Evolutionary conservation across 2,888 invertebrate genomes (phyloP), one percentile per base, ranked within the genome.

Genomic region (Agrenia bidenticulata): DNA sequence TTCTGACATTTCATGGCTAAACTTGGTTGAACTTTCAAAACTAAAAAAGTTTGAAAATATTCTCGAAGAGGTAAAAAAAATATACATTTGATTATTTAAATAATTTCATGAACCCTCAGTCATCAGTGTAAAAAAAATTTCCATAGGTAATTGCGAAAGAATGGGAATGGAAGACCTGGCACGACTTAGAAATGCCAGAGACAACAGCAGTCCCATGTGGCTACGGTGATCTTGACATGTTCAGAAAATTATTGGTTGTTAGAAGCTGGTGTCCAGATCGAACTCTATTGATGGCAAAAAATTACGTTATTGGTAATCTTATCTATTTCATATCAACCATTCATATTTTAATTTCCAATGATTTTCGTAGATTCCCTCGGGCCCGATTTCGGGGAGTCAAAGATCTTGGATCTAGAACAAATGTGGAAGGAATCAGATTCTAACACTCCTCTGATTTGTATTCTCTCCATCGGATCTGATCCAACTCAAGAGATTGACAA

Each of bases 231-330:
- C 82, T 96, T 37, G 95, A 95, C 78, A 89, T 93, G 0, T 96
- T 95, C 78, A 84, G 94, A 21, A 93, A 93, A 78, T 80, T 89
- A 27, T 80, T 97, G 19, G 82, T 94, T 0, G 89, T 97, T 60
- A 84, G 96, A 76, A 93, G 91, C 0, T 96, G 95, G 95, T 94
- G 94, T 80, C 95, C 95, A 0, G 96, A 97, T 79, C 84, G 96
- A 74, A 95, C 94, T 0, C 84, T 96, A 39, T 94, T 95, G 0
- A 95, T 95, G 81, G 94, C 96, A 0, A 87, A 90, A 76, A 90
- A 88, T 78, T 96, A 94, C 78, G 90, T 96, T 42, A 87, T 90
- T 78, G 90, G 92, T 88, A 80, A 32, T 11, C 4, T 32, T 32
- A 7, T 7, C 32, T 7, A 32, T 32, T 32, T 75, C 65, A 55